Evolutionary conservation across 2,797 vertebrate genomes (phyloP), one percentile per base, ranked within the genome.

Genomic region (Odontamblyopus lacepedii): DNA sequence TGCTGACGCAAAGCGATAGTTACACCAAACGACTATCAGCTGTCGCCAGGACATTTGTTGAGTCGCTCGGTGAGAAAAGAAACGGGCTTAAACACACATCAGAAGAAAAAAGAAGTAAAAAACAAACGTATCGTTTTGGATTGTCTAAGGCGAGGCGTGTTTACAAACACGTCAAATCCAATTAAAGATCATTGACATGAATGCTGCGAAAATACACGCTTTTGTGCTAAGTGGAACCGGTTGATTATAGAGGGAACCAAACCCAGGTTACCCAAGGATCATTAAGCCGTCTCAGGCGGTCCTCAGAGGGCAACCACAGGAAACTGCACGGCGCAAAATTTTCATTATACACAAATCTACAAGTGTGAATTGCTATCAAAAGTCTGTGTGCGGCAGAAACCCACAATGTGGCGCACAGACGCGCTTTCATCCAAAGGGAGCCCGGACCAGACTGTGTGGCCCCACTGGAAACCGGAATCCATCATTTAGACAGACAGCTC

Each of bases 181-280:
- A 85, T 87, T 77, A 83, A 60, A 30, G 32, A 32, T 16, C 75
- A 73, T 78, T 89, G 80, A 86, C 83, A 76, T 30, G 70, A 64
- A 74, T 91, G 88, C 84, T 84, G 83, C 70, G 76, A 53, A 27
- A 77, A 75, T 77, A 69, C 87, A 71, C 67, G 67, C 84, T 78
- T 73, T 85, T 74, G 78, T 65, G 79, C 59, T 65, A 71, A 85
- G 77, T 73, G 71, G 78, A 79, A 73, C 74, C 73, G 38, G 73
- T 19, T 90, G 90, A 93, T 92, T 90, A 90, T 67, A 91, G 81
- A 81, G 75, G 78, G 72, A 71, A 71, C 80, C 77, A 81, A 84
- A 81, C 64, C 78, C 78, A 69, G 83, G 85, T 81, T 88, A 73
- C 63, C 76, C 74, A 80, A 71, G 84, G 82, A 81, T 87, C 79